These are phyloP conservation scores for Stigmatopora argus DNA, from an alignment of 2,113 vertebrate genomes.

Conservation along the genomic window DNA sequence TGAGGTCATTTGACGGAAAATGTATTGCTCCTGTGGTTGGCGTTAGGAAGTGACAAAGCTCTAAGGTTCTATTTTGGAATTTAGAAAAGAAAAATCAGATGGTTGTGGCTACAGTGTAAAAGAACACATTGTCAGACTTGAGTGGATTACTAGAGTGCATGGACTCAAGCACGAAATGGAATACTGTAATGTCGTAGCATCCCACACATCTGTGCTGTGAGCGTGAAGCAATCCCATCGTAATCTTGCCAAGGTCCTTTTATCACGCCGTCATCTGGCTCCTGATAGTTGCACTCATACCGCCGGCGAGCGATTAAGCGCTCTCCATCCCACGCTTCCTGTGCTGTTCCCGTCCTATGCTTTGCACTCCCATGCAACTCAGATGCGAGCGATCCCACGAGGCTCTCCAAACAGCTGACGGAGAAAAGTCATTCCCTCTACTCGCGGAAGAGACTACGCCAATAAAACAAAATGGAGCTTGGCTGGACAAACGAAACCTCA, in stretches of 20 bases:
- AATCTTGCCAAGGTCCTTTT: constrained; percentile 43
- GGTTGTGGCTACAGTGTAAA: neutral
- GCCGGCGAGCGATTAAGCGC: constrained; percentile 40
- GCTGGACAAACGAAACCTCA: constrained; percentile 42
- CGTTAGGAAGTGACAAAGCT: neutral
- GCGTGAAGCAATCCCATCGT: constrained; percentile 43
- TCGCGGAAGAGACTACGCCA: constrained; percentile 40
- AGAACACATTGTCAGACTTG: neutral
- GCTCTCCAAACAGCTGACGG: constrained; percentile 45
- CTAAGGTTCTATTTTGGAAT: neutral
- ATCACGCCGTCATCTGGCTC: constrained; percentile 44
- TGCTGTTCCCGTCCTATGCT: constrained; percentile 15
- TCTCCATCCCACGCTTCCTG: constrained; percentile 36
- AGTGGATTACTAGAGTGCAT: constrained; percentile 43
- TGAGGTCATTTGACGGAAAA: neutral
- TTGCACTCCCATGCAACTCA: constrained; percentile 31
- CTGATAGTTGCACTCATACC: constrained; percentile 43
- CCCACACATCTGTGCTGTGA: constrained; percentile 45
- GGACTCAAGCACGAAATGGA: constrained; percentile 31
- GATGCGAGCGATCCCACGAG: constrained; percentile 31
- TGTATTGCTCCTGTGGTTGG: neutral
- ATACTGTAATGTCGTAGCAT: constrained; percentile 23
- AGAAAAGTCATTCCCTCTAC: constrained; percentile 30
- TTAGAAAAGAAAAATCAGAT: neutral
- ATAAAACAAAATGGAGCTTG: constrained; percentile 51